Evolutionary conservation across 2,797 vertebrate genomes (phyloP).

Genomic region (Danio choprae): DNA sequence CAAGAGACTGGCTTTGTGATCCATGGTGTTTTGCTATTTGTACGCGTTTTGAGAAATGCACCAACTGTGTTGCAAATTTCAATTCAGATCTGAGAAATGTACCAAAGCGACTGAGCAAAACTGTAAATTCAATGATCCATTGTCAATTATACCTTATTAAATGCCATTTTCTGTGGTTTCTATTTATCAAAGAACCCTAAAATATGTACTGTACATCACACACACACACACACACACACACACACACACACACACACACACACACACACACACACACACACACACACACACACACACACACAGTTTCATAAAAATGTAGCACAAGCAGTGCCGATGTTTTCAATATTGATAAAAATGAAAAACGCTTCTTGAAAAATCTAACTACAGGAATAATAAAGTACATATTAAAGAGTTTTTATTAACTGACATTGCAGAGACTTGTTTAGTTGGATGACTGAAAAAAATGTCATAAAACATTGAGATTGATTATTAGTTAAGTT

Average conservation of each 20-base stretch:
- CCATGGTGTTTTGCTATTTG: too few relatives aligned
- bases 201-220: not conserved
- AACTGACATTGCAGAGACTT: not conserved
- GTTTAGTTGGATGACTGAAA: not conserved
- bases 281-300: too few relatives aligned
- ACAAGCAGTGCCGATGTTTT: not conserved
- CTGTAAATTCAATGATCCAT: too few relatives aligned
- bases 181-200: not conserved
- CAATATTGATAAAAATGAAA: not conserved
- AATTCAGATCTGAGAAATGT: too few relatives aligned
- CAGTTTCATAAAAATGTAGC: not conserved
- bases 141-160: too few relatives aligned
- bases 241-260: too few relatives aligned
- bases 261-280: too few relatives aligned
- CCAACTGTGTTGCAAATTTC: too few relatives aligned
- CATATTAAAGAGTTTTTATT: not conserved
- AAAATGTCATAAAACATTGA: not conserved
- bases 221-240: too few relatives aligned
- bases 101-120: too few relatives aligned
- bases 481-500: slow-evolving; percentile 5
- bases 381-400: not conserved
- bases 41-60: too few relatives aligned
- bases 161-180: not conserved
- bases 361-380: not conserved
- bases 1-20: too few relatives aligned